Conservation (phyloP, 2,113 vertebrate species). For the Mastomys natalensis region DNA sequence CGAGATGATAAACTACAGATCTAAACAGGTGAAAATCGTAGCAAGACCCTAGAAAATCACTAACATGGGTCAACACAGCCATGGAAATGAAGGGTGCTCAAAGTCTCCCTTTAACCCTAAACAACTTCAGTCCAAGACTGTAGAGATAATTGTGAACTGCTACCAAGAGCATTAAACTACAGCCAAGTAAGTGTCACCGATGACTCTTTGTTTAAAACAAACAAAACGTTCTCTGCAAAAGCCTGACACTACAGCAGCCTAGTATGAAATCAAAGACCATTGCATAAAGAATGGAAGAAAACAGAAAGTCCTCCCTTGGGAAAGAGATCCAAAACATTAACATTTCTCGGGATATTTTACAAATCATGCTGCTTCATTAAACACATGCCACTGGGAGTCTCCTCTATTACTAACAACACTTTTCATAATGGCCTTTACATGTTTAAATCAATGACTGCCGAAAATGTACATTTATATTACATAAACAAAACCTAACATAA, state of each 20-base stretch:
- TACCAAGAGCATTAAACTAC: constrained; percentile 56
- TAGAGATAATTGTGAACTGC: constrained; percentile 1
- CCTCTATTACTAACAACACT: constrained; percentile 74
- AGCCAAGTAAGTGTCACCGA: neutral
- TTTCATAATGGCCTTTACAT: constrained; percentile 76
- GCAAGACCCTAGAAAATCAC: constrained; percentile 36
- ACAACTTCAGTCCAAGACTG: constrained; percentile 32
- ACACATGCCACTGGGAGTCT: constrained; percentile 69
- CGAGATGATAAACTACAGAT: constrained; percentile 37
- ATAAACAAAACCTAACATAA: constrained; percentile 82
- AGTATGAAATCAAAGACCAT: constrained; percentile 54
- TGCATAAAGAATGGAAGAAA: constrained; percentile 4
- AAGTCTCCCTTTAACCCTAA: constrained; percentile 18
- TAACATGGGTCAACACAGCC: neutral
- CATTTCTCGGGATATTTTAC: constrained; percentile 60
- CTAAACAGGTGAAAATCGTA: constrained; percentile 16
- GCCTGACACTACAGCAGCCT: constrained; percentile 22
- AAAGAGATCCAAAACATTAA: constrained; percentile 72
- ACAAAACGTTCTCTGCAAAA: constrained; percentile 18
- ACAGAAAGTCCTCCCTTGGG: constrained; percentile 64
- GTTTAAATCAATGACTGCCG: constrained; percentile 77
- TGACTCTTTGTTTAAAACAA: constrained; percentile 52
- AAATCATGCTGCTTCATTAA: constrained; percentile 78
- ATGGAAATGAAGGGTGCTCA: constrained; percentile 55
- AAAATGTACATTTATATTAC: constrained; percentile 79